Evolutionary conservation across 2,888 invertebrate genomes (phyloP), one percentile per base, ranked within the genome.

Genomic region (Sceliomorpha sp.): DNA sequence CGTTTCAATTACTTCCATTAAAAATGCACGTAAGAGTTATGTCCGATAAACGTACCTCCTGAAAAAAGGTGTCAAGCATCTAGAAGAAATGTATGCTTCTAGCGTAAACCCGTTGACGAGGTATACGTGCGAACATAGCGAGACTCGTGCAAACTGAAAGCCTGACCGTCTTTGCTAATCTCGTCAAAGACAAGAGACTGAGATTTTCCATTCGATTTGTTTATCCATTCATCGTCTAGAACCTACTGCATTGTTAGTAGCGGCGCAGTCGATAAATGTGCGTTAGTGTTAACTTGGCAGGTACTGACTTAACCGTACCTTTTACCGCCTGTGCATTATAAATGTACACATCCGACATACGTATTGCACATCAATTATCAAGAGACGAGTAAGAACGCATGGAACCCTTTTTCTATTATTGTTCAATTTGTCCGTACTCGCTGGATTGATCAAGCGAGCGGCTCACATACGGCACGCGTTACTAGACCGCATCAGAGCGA

Each of bases 201-300:
- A 50, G 62, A 69, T 66, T 72, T 72, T 72, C 69, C 64, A 72
- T 64, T 69, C 72, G 72, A 72, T 72, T 72, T 66, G 66, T 69
- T 69, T 55, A 55, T 69, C 69, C 72, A 72, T 72, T 72, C 72
- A 72, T 72, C 69, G 69, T 48, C 40, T 62, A 36, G 39, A 55
- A 53, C 66, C 60, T 62, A 62, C 59, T 66, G 59, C 44, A 66
- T 72, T 66, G 72, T 72, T 72, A 69, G 70, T 68, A 51, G 51
- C 56, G 50, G 51, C 56, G 42, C 20, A 50, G 34, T 47, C 69
- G 59, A 72, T 63, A 62, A 67, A 70, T 63, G 66, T 69, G 59
- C 60, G 69, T 68, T 62, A 62, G 53, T 69, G 53, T 69, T 62
- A 69, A 66, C 60, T 58, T 62, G 64, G 64, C 68, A 69, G 64